These are phyloP conservation scores for Lasaia peninsularis DNA, from an alignment of 1,140 invertebrate species.

Conservation along the genomic window DNA sequence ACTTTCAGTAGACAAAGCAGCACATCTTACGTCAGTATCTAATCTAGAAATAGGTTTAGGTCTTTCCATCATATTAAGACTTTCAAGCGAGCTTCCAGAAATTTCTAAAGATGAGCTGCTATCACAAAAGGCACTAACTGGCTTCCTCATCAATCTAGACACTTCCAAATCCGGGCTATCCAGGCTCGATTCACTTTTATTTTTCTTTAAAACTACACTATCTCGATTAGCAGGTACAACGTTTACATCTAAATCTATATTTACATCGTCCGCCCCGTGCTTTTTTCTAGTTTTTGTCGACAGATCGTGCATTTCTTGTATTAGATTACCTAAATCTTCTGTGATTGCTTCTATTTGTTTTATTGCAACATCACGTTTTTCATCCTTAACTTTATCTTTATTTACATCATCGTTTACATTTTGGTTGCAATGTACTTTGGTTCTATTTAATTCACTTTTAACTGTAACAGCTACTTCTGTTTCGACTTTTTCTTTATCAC, in stretches of 20 bases:
- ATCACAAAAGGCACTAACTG: constrained; percentile 60
- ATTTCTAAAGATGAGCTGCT: constrained; percentile 71
- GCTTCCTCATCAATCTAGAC: constrained; percentile 64
- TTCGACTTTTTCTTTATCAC: constrained; percentile 36
- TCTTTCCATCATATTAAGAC: constrained; percentile 48
- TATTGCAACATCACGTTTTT: constrained; percentile 38
- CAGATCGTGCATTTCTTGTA: constrained; percentile 54
- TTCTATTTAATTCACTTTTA: constrained; percentile 37
- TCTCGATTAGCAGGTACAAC: constrained; percentile 57
- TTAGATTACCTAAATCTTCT: constrained; percentile 50
- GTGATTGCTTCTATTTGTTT: constrained; percentile 56
- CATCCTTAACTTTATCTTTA: constrained; percentile 28
- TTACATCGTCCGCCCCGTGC: constrained; percentile 34
- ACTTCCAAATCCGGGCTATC: constrained; percentile 75
- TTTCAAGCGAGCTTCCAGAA: constrained; percentile 72
- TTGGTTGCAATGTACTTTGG: constrained; percentile 55
- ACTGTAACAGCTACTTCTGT: constrained; percentile 38
- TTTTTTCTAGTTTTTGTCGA: constrained; percentile 39
- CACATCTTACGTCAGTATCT: constrained; percentile 38
- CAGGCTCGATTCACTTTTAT: constrained; percentile 72
- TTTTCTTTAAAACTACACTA: constrained; percentile 71
- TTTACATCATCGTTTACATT: constrained; percentile 32
- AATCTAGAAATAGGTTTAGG: constrained; percentile 33
- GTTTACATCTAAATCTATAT: constrained; percentile 40
- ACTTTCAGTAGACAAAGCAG: constrained; percentile 52